A percentile compares a stretch with the other conserved stretches of the same genome.
phyloP scores from a whole-genome alignment of 1,140 invertebrate species.

The Gerris buenoi region DNA sequence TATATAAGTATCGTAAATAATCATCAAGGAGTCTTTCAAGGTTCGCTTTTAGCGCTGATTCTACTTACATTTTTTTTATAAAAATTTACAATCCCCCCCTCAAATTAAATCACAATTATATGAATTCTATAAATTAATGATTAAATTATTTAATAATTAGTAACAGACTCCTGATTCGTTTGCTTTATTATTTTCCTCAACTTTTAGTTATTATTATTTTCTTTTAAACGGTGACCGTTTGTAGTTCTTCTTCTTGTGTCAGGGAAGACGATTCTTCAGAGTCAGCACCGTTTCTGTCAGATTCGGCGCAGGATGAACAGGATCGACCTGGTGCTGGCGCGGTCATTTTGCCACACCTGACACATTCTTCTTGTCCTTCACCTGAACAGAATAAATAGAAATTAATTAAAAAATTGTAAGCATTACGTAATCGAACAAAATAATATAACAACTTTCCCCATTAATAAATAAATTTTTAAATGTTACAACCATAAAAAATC shows the following conservation, averaged over 20 bases:
- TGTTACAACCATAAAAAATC: neutral
- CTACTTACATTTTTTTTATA: too few relatives aligned
- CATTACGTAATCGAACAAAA: neutral
- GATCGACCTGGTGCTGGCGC: neutral
- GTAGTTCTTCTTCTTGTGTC: neutral
- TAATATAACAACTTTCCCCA: neutral
- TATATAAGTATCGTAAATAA: too few relatives aligned
- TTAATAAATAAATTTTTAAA: neutral
- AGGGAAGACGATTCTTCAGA: neutral
- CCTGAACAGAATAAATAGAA: constrained; percentile 24
- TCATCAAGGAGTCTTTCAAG: too few relatives aligned
- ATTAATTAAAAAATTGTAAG: too few relatives aligned
- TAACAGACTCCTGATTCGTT: too few relatives aligned
- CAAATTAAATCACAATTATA: too few relatives aligned
- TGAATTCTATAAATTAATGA: too few relatives aligned
- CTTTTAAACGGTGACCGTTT: neutral
- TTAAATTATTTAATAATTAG: too few relatives aligned
- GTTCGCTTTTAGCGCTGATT: too few relatives aligned
- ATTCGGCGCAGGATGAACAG: neutral
- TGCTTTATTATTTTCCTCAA: too few relatives aligned
- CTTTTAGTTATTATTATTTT: too few relatives aligned
- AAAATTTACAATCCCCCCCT: too few relatives aligned
- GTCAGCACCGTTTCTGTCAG: neutral
- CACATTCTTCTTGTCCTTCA: constrained; percentile 30
- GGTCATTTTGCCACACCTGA: constrained; percentile 28